Base-by-base conservation (phyloP, 2,888 invertebrate genomes). In the Nudaria mundana region DNA sequence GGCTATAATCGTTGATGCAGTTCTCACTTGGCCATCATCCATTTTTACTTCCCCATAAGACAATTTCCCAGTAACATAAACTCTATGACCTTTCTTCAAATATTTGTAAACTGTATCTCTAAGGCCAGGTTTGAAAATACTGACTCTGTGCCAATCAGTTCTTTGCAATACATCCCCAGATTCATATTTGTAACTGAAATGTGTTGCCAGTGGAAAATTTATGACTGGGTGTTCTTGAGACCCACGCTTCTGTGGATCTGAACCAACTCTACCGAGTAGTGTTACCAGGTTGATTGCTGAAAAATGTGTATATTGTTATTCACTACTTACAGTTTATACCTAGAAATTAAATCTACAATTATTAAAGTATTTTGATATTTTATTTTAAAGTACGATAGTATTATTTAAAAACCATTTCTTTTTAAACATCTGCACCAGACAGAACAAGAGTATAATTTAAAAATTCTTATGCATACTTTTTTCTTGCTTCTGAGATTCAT, bases 101-200 rank as follows among this genome's bases (percentile, higher is more conserved):
- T 92, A 95, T 66, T 92, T 93, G 66, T 94, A 92, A 0, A 96
- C 94, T 1, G 91, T 91, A 16, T 97, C 96, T 24, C 97, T 89
- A 1, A 98, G 90, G 37, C 91, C 91, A 2, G 96, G 97, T 66
- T 93, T 95, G 73, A 98, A 98, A 5, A 97, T 94, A 59, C 94
- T 94, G 32, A 98, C 81, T 61, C 95, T 90, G 78, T 98, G 98
- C 98, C 98, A 98, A 57, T 97, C 97, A 5, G 97, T 97, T 62
- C 94, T 93, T 71, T 97, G 96, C 35, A 94, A 82, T 66, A 94
- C 90, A 56, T 96, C 95, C 3, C 96, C 97, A 70, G 91, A 86
- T 63, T 93, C 93, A 79, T 94, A 93, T 67, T 93, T 94, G 76
- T 95, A 97, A 72, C 94, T 95, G 26, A 92, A 92, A 68, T 97